phyloP scores from a whole-genome alignment of 2,113 vertebrate species.

The Anthoscopus minutus region DNA sequence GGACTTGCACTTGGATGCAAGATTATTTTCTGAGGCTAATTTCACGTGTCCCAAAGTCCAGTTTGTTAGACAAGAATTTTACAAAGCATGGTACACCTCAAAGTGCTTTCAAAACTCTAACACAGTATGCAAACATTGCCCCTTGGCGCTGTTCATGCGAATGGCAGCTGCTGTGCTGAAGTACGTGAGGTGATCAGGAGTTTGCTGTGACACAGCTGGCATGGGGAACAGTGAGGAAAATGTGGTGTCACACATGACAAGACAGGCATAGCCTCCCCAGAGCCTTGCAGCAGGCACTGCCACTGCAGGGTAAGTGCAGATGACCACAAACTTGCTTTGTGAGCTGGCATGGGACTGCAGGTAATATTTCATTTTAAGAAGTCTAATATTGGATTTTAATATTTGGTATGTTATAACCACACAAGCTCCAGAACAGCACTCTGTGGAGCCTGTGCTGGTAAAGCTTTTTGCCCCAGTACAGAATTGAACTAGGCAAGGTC shows the following conservation, averaged over 20 bases:
- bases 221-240: fast-evolving
- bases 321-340: background rate
- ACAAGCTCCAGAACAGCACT: background rate
- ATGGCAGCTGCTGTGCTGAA: background rate
- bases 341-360: background rate
- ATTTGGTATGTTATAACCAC: background rate
- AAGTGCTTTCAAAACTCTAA: background rate
- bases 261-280: background rate
- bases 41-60: background rate
- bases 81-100: background rate
- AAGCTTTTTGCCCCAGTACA: background rate
- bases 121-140: background rate
- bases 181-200: fast-evolving
- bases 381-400: background rate
- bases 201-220: background rate
- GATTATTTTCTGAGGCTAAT: background rate
- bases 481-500: background rate
- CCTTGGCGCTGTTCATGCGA: background rate
- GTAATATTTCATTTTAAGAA: background rate
- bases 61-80: background rate
- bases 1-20: background rate
- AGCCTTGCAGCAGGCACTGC: background rate
- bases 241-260: background rate
- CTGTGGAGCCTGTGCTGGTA: background rate
- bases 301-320: background rate